Evolutionary conservation across 2,888 invertebrate genomes (phyloP).

Genomic region (Caenorhabditis becei): DNA sequence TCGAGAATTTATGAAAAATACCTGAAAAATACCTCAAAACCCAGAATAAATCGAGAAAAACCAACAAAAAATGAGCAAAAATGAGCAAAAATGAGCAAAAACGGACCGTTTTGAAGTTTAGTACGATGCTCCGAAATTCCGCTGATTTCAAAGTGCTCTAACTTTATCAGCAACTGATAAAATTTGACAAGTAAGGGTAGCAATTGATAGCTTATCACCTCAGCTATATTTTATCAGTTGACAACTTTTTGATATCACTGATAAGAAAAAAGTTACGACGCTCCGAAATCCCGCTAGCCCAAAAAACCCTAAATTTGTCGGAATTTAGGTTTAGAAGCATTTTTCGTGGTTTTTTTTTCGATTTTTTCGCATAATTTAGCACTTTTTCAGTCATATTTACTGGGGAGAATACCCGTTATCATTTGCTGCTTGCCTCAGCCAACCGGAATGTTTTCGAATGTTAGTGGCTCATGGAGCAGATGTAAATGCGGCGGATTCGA

Average conservation of each 20-base stretch:
- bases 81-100: not conserved
- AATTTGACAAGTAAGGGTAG: too few species aligned
- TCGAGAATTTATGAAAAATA: too few species aligned
- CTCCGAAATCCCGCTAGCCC: too few species aligned
- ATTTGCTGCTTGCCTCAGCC: slow-evolving; percentile 95
- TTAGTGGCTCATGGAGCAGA: slow-evolving; percentile 95
- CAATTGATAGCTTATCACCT: too few species aligned
- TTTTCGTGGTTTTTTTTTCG: not conserved
- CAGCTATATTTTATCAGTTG: too few species aligned
- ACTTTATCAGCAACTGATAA: too few species aligned
- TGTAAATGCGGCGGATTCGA: slow-evolving; percentile 94
- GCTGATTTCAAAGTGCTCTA: too few species aligned
- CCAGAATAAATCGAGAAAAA: too few species aligned
- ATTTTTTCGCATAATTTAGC: not conserved
- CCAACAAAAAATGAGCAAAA: not conserved
- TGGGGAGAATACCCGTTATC: slow-evolving; percentile 98
- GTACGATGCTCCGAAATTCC: too few species aligned
- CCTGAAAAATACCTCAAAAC: too few species aligned
- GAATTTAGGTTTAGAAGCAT: not conserved
- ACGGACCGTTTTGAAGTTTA: not conserved
- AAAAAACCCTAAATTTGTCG: too few species aligned
- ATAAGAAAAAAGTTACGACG: too few species aligned
- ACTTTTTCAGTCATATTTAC: slow-evolving; percentile 90
- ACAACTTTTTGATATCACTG: not conserved
- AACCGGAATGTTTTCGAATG: slow-evolving; percentile 96